Base-by-base conservation (phyloP, 2,113 vertebrate genomes). In the Paradisaea rubra region DNA sequence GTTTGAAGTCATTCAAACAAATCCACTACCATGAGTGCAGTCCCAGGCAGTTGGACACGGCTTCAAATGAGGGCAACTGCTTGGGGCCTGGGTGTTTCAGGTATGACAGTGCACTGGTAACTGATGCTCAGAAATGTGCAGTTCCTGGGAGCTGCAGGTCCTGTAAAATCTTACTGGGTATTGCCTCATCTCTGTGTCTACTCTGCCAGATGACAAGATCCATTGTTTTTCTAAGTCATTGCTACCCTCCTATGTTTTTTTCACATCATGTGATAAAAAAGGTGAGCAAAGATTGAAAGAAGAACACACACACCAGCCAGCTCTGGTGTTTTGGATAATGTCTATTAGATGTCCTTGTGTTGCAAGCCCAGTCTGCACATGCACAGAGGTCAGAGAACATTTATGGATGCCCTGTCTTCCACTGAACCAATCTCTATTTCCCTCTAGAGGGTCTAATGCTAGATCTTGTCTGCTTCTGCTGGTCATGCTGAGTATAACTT, bases 371-470 rank as follows among this genome's bases (percentile, higher is more conserved):
- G 24, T n/a, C 31, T 80, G 49, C 37, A 56, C 37, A 23, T 4
- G 8, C 10, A 41, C 25, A n/a, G 23, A 50, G 10, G 23, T 30
- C 41, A 30, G 39, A 49, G 17, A 24, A 35, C 0, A 0, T 37
- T 31, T 73, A 7, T 7, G 19, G 61, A 42, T 84, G 28, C 15
- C 13, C 27, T 22, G 9, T 42, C 27, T 70, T 70, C 41, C 45
- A 31, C 23, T 56, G 50, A 91, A 69, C 7, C 0, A 1, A 47
- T 81, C 54, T 73, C 28, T 9, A 24, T 28, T 64, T 89, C 81
- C 25, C 54, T 31, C 7, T 72, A 13, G 23, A 5, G 9, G 27
- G n/a, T 64, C 39, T 42, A 77, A 28, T 21, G n/a, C 9, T 25
- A 39, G 42, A 24, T 64, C 28, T 44, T 25, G 24, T 35, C 20